Evolutionary conservation across 2,797 vertebrate genomes (phyloP), one percentile per base, ranked within the genome.

Genomic region (Pangasius sanitwongsei): DNA sequence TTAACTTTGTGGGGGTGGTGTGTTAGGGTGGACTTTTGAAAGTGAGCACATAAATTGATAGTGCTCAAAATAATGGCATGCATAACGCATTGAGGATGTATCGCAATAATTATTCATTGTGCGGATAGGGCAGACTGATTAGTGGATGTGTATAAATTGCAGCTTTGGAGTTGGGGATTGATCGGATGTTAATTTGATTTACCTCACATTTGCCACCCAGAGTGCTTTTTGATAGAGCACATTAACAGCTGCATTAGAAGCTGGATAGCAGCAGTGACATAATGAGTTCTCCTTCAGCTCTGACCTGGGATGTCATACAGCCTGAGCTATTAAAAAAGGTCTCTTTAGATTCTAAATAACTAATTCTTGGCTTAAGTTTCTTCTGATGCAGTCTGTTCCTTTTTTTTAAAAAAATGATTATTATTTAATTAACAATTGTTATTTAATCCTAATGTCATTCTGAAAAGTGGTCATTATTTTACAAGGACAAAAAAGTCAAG

Each of bases 141-240:
- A 90, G 86, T 87, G 59, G 74, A 89, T 89, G 89, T 87, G 81
- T 88, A 72, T 23, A 92, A 90, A 92, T 87, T 23, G 87, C 75
- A 90, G 89, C 70, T 80, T 90, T 90, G 74, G 85, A 53, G 82
- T 88, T 86, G 83, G 59, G 87, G 88, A 83, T 90, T 90, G 88
- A 85, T 78, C 50, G 69, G 63, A 67, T 75, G 87, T 90, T 94
- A 91, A 94, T 93, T 92, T 93, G 92, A 94, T 93, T 94, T 93
- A 89, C 88, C 86, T 89, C 48, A 74, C 87, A 88, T 91, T 91
- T 89, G 50, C 88, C 82, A 53, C 90, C 88, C 82, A 25, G 86
- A 91, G 89, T 92, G 92, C 89, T 89, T 92, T 89, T 86, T 91
- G 92, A 93, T 92, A 28, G 87, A 86, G 9, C 74, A 37, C 88